These are phyloP conservation scores for Metaphire vulgaris DNA, from an alignment of 1,140 invertebrate species.

Conservation along the genomic window DNA sequence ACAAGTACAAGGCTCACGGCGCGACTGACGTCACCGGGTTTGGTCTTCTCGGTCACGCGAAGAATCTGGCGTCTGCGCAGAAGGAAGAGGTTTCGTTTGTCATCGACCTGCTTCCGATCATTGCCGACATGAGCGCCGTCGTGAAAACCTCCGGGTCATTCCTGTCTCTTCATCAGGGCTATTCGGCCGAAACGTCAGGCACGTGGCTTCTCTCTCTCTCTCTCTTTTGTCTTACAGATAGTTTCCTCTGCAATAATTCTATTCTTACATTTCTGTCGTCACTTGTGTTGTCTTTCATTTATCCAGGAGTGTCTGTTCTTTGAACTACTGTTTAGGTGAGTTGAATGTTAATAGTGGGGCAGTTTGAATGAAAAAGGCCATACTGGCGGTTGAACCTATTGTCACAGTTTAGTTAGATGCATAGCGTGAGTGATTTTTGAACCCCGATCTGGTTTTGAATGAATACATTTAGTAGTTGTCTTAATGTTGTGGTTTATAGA, in stretches of 20 bases:
- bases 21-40: slow-evolving; percentile 96
- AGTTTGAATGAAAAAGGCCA: background rate
- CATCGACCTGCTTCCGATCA: slow-evolving; percentile 92
- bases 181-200: slow-evolving; percentile 61
- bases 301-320: background rate
- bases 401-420: too few species aligned
- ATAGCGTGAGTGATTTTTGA: too few species aligned
- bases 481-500: too few species aligned
- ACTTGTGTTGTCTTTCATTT: background rate
- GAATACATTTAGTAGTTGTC: too few species aligned
- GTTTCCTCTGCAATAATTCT: slow-evolving; percentile 8
- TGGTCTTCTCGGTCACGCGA: slow-evolving; percentile 88
- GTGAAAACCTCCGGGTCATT: slow-evolving; percentile 67
- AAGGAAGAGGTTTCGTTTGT: slow-evolving; percentile 96
- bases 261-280: background rate
- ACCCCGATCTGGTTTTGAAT: too few species aligned
- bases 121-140: slow-evolving; percentile 93
- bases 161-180: slow-evolving; percentile 75
- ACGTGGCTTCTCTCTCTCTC: too few species aligned
- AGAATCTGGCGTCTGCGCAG: slow-evolving; percentile 89
- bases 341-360: background rate
- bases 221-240: slow-evolving; percentile 33
- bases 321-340: background rate
- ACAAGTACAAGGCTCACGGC: slow-evolving; percentile 95
- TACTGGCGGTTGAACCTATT: too few species aligned